Conservation (phyloP, 2,888 invertebrate genomes). For the Amphipoea lucens region DNA sequence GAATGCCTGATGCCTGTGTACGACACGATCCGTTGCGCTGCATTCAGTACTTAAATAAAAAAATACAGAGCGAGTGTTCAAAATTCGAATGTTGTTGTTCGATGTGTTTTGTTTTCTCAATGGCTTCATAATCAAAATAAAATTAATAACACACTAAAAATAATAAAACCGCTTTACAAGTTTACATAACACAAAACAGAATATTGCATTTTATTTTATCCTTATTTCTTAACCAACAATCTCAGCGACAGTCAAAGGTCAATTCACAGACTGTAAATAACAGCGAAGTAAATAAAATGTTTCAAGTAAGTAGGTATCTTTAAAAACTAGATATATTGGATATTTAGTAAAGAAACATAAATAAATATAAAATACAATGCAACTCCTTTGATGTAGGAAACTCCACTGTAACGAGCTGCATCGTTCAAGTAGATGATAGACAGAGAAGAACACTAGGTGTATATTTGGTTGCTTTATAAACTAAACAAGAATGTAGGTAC, state of each 20-base stretch:
- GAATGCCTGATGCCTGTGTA: conserved; percentile 28
- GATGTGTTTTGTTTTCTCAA: conserved; percentile 21
- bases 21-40: not conserved
- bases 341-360: not conserved
- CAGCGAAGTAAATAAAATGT: not conserved
- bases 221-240: conserved; percentile 39
- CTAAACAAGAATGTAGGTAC: not conserved
- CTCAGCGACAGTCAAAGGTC: conserved; percentile 42
- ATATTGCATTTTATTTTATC: conserved; percentile 19
- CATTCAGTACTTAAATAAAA: not conserved
- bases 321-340: not conserved
- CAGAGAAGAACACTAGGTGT: not conserved
- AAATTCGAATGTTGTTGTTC: conserved; percentile 28
- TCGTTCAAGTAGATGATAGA: not conserved
- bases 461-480: conserved; percentile 1
- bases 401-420: not conserved
- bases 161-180: conserved; percentile 31
- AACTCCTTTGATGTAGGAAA: not conserved
- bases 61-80: not conserved
- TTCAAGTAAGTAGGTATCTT: not conserved
- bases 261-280: conserved; percentile 33
- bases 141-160: not conserved
- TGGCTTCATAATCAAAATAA: conserved; percentile 4
- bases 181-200: conserved; percentile 4
- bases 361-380: not conserved